Conservation (phyloP, 1,140 invertebrate species). For the Amphibalanus amphitrite region DNA sequence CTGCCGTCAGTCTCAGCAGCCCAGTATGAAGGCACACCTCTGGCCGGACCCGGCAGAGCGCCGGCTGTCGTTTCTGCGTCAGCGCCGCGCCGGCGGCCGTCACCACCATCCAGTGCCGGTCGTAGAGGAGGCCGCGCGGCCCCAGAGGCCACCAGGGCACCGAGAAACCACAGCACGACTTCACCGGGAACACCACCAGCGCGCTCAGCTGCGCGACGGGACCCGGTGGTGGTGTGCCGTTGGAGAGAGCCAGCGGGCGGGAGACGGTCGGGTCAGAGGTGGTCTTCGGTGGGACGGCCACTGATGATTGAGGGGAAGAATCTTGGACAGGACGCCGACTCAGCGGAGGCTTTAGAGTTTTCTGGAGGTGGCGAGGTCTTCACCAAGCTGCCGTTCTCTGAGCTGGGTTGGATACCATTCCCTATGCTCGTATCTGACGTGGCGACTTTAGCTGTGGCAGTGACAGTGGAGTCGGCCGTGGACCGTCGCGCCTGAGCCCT, state of each 20-base stretch:
- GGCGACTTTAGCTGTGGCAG: not conserved
- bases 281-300: no score
- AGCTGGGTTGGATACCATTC: no score
- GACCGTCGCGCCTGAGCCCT: constrained; percentile 1
- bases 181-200: constrained; percentile 79
- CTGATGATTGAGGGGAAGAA: no score
- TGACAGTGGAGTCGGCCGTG: constrained; percentile 9
- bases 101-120: constrained; percentile 64
- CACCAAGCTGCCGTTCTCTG: no score
- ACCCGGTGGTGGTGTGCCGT: not conserved
- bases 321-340: no score
- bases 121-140: constrained; percentile 58
- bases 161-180: constrained; percentile 65
- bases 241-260: not conserved
- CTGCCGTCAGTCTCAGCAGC: not conserved
- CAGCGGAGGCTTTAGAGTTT: no score
- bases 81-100: constrained; percentile 12
- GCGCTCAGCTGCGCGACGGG: constrained; percentile 27
- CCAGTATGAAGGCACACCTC: not conserved
- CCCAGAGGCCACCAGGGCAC: constrained; percentile 48
- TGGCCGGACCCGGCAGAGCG: not conserved
- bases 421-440: not conserved
- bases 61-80: not conserved
- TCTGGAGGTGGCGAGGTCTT: no score
- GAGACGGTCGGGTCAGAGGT: no score